phyloP scores from a whole-genome alignment of 2,113 vertebrate genomes.

The Cacatua alba region DNA sequence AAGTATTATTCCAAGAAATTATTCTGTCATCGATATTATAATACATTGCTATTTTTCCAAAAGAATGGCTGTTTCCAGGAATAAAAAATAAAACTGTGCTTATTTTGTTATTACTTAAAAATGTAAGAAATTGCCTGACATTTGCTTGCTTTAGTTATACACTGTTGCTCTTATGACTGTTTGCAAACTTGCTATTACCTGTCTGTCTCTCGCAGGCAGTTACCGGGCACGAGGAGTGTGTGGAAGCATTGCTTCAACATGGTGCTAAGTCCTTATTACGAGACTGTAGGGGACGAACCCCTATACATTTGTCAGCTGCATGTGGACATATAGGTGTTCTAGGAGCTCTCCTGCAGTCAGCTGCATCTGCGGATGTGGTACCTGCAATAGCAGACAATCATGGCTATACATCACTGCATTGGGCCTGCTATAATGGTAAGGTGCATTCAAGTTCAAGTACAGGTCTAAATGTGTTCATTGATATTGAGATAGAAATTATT shows the following conservation, averaged over 20 bases:
- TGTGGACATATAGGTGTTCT: conserved; percentile 94
- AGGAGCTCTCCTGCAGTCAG: conserved; percentile 91
- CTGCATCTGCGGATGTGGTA: conserved; percentile 82
- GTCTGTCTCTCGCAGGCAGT: conserved; percentile 82
- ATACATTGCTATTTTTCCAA: neutral
- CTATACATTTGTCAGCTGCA: conserved; percentile 92
- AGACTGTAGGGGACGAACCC: conserved; percentile 91
- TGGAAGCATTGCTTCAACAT: conserved; percentile 95
- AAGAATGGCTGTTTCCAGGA: neutral
- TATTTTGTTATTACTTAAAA: neutral
- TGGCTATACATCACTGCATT: conserved; percentile 96
- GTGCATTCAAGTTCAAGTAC: neutral
- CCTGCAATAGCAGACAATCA: conserved; percentile 90
- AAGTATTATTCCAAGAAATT: neutral
- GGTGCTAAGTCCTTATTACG: conserved; percentile 87
- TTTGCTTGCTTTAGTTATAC: neutral
- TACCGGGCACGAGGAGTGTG: conserved; percentile 94
- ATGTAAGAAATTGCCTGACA: neutral
- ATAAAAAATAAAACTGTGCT: neutral
- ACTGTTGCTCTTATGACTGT: neutral
- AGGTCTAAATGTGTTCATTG: neutral
- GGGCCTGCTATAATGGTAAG: conserved; percentile 98
- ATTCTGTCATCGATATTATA: neutral
- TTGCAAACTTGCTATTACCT: neutral
- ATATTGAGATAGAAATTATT: neutral